Base-by-base conservation (phyloP, 2,113 vertebrate species). In the Nothobranchius furzeri region DNA sequence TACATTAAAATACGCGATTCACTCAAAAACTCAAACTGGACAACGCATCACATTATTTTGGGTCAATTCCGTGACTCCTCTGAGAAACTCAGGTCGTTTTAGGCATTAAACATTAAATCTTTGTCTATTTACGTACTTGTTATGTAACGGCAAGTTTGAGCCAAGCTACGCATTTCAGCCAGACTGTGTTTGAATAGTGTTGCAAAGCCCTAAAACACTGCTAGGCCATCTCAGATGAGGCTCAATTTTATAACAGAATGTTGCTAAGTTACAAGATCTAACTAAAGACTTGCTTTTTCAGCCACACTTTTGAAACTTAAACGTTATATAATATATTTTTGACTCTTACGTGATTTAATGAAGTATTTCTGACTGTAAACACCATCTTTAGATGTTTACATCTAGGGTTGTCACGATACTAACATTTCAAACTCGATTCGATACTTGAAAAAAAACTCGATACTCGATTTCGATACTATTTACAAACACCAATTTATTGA, bases 41-140 rank as follows among this genome's bases (percentile, higher is more conserved):
- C 37, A 4, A 40, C 9, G 9, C 9, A 40, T 40, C 37, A 40
- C 37, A 40, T 8, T 40, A 9, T 1, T 40, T 40, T 40, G 6
- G 37, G 37, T 7, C 37, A 40, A 40, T 6, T 40, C 7, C 37
- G 9, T 46, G 12, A n/a, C 3, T 17, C 13, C 9, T 57, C 45
- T 15, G n/a, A 40, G 35, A 7, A 24, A 42, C 35, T 73, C 25
- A 5, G 62, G 64, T 73, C 45, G 58, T 20, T n/a, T 45, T 48
- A 50, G 37, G 35, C 70, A 63, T 53, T 47, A 52, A 62, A 66
- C 43, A 73, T 66, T 45, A 51, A 56, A 60, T 68, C 68, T 82
- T 75, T 76, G 63, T 70, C 68, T 61, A 59, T 82, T 77, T 79
- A 64, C 71, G 71, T 76, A 69, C 64, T 15, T 25, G 55, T 85